Evolutionary conservation across 2,888 invertebrate species (phyloP).

Genomic region (Drosophila atripex): DNA sequence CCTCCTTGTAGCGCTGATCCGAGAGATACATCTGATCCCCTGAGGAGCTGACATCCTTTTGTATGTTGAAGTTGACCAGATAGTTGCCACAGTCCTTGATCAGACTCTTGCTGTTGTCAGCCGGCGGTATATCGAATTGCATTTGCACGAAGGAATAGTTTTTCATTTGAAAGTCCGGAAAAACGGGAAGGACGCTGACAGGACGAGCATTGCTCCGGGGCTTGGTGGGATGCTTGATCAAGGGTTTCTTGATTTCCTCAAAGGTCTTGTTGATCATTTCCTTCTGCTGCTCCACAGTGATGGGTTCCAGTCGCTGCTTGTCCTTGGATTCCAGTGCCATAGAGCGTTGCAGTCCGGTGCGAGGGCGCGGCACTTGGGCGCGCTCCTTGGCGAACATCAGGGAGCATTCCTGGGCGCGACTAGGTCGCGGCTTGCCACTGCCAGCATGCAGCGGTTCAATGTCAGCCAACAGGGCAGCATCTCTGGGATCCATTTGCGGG

Average conservation of each 20-base stretch:
- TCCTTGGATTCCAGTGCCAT: not conserved
- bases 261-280: conserved; percentile 42
- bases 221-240: conserved; percentile 44
- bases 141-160: conserved; percentile 25
- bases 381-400: conserved; percentile 40
- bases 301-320: not conserved
- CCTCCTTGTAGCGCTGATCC: conserved; percentile 54
- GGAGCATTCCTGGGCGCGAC: conserved; percentile 31
- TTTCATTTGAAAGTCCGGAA: conserved; percentile 25
- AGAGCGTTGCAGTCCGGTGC: not conserved
- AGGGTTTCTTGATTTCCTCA: conserved; percentile 22
- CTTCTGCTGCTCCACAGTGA: conserved; percentile 35
- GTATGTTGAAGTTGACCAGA: conserved; percentile 37
- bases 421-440: not conserved
- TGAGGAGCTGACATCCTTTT: not conserved
- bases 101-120: conserved; percentile 8
- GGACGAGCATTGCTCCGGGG: conserved; percentile 31
- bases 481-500: conserved; percentile 31
- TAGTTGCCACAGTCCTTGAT: conserved; percentile 49
- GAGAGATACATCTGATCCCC: conserved; percentile 13
- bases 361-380: not conserved
- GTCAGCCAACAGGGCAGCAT: conserved; percentile 34
- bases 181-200: conserved; percentile 31
- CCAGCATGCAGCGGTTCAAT: conserved; percentile 27
- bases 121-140: conserved; percentile 38